Base-by-base conservation (phyloP, 2,797 vertebrate genomes). In the Bradypus variegatus region DNA sequence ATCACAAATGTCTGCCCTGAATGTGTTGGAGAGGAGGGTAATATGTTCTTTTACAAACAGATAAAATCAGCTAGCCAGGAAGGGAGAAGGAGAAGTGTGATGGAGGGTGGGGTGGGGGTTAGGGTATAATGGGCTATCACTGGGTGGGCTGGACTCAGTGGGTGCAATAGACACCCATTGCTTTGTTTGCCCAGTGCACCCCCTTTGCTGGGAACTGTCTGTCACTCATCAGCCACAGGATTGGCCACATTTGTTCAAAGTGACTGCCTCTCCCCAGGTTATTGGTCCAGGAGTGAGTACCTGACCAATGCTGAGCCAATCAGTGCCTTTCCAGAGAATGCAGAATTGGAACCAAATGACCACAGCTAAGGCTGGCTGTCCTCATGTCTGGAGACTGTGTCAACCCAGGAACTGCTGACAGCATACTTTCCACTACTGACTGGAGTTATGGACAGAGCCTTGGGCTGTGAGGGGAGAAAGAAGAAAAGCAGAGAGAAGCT, bases 21-120 rank as follows among this genome's bases (percentile, higher is more conserved):
- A 16, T 29, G 13, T 50, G 3, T 64, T 19, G 2, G 6, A 12
- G 31, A 4, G 5, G 6, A 19, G 7, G 12, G 36, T 15, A 2
- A 25, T 3, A 5, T 41, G 15, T 64, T 75, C 65, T 62, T n/a
- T 36, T 41, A 14, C 16, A 41, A 25, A 29, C 31, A 18, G 3
- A 65, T 48, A 69, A 33, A 75, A 73, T 73, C 29, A 45, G 64
- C 41, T n/a, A 15, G 45, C 15, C 6, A 25, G 19, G 60, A 70
- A 81, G 36, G 38, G 50, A 58, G 36, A 8, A 45, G 18, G 9
- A 53, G 23, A 73, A 27, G 60, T 27, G 36, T 38, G 73, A 19
- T 12, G 33, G 78, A 60, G 76, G 38, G 72, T 12, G 50, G 38
- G 84, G 3, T 18, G 41, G 76, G 60, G 10, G 45, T 64, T n/a